Conservation (phyloP, 2,113 vertebrate species). For the Cryptomyrus ogoouensis region DNA sequence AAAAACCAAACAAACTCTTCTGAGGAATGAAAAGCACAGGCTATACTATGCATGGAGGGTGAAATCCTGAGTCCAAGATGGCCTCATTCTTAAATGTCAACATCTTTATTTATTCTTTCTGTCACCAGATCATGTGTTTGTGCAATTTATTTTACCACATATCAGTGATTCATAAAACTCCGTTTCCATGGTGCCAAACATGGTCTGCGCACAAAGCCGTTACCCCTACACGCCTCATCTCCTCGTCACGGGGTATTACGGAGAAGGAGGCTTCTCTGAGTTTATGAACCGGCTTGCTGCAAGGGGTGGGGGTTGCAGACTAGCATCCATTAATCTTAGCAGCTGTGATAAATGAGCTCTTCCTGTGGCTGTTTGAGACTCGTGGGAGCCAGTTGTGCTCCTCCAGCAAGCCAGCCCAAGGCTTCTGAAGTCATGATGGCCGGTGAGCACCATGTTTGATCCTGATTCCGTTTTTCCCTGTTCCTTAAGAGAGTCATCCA, state of each 20-base stretch:
- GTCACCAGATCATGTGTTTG: slow-evolving; percentile 23
- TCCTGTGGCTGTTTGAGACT: not conserved
- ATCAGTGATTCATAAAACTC: slow-evolving; percentile 54
- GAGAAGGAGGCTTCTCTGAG: slow-evolving; percentile 26
- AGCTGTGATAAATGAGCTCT: not conserved
- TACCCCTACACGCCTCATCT: slow-evolving; percentile 47
- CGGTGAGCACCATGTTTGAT: not conserved
- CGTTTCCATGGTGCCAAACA: slow-evolving; percentile 36
- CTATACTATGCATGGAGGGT: not conserved
- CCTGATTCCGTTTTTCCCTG: not conserved
- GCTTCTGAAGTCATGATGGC: not conserved
- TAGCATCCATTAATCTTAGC: not conserved
- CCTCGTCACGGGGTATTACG: slow-evolving; percentile 49
- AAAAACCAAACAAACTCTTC: not conserved
- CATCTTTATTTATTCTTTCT: not conserved
- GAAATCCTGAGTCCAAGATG: not conserved
- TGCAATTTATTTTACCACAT: slow-evolving; percentile 43
- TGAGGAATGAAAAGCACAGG: not conserved
- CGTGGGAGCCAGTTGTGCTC: not conserved
- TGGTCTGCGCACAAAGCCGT: slow-evolving; percentile 42
- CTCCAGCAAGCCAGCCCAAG: too few relatives aligned
- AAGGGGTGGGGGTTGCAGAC: not conserved
- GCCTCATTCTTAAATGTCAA: not conserved
- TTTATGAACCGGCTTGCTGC: slow-evolving; percentile 25
- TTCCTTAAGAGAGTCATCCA: not conserved